Evolutionary conservation across 2,797 vertebrate species (phyloP), one percentile per base, ranked within the genome.

Genomic region (Philypnodon macrostomus): DNA sequence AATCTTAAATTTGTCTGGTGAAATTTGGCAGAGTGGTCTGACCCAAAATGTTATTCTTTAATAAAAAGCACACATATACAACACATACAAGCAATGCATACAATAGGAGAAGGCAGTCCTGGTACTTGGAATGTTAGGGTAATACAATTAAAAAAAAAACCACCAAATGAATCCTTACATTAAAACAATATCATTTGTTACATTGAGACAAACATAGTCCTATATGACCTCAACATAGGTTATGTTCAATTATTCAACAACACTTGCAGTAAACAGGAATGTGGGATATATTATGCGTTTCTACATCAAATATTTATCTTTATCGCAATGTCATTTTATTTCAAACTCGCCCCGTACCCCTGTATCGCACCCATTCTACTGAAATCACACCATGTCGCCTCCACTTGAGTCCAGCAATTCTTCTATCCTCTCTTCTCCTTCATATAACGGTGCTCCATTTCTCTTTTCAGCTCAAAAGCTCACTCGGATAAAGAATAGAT

Each of bases 251-350:
- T 26, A 67, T 69, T 62, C 15, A 63, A 53, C 30, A 8, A 53
- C 30, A 8, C 9, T 15, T 12, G 39, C 63, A 31, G 60, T 65
- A 48, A 42, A 70, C 35, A 47, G 63, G 55, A 73, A 70, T 69
- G 61, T 60, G 37, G 54, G 51, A 61, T 27, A 45, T 63, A 33
- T 3, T 14, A 0, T 36, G 15, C 19, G 49, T 59, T 57, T 64
- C 58, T 37, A 42, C 12, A 55, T 63, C 1, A 65, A 64, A 61
- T 46, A 67, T 65, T 70, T 27, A 72, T 34, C 59, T 37, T 29
- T 26, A 52, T 19, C 33, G 1, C 27, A n/a, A n/a, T 46, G 33
- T 37, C 39, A 23, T 42, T 60, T 40, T 38, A 14, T 58, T 47
- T 27, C 10, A 14, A 34, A 42, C n/a, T n/a, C n/a, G n/a, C n/a